These are phyloP conservation scores for Ciconia nigra DNA, from an alignment of 2,797 vertebrate species.

Conservation along the genomic window DNA sequence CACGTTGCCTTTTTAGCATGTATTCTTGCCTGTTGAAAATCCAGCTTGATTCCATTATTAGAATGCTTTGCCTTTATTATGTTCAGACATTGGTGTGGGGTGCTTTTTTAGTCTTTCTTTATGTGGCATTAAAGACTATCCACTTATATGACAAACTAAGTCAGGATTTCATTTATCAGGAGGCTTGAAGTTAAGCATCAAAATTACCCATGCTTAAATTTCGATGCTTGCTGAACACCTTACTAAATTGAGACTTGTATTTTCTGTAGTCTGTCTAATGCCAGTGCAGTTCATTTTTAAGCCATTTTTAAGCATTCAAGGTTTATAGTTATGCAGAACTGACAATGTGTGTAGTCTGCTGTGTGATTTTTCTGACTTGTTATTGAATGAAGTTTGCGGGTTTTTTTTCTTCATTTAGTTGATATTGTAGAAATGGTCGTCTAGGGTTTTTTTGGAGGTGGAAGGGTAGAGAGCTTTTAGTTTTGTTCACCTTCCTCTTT, in stretches of 20 bases:
- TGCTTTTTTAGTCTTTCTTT: background rate
- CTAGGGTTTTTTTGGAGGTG: background rate
- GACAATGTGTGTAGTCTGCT: background rate
- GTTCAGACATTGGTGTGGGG: background rate
- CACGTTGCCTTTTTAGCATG: background rate
- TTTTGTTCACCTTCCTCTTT: background rate
- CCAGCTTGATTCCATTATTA: background rate
- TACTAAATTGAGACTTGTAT: background rate
- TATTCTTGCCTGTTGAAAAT: background rate
- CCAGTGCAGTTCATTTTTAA: background rate
- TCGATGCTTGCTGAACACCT: background rate
- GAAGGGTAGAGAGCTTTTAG: background rate
- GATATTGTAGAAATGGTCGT: background rate
- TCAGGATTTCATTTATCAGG: background rate
- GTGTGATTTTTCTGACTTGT: background rate
- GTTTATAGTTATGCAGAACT: background rate
- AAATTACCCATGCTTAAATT: background rate
- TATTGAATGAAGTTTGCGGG: background rate
- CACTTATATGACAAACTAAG: background rate
- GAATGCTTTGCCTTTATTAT: background rate
- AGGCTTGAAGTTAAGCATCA: background rate
- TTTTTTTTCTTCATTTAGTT: background rate
- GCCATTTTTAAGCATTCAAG: rapidly evolving
- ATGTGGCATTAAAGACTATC: background rate
- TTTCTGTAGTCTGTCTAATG: background rate